phyloP scores from a whole-genome alignment of 1,140 invertebrate genomes.

The Mercenaria mercenaria region DNA sequence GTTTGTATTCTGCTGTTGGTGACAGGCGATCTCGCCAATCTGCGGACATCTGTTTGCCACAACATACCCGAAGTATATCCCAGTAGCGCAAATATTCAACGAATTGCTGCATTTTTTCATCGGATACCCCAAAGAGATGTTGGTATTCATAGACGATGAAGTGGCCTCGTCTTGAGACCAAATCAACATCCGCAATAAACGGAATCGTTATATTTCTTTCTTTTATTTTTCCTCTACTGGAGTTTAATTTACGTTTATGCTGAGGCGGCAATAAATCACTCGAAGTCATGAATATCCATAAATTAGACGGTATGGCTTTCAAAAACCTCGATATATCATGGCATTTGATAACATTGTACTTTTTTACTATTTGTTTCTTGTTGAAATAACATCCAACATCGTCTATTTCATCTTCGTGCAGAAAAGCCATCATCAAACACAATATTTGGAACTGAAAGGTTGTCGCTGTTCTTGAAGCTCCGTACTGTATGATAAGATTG shows the following conservation, averaged over 20 bases:
- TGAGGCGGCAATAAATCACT: background rate
- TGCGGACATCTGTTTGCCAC: background rate
- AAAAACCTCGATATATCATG: background rate
- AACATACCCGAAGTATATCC: background rate
- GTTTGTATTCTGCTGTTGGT: background rate
- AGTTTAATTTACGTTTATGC: background rate
- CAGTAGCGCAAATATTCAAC: background rate
- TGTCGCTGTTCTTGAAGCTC: background rate
- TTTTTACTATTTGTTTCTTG: background rate
- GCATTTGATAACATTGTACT: background rate
- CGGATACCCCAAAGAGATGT: background rate
- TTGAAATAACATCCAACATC: background rate
- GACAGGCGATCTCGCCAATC: background rate
- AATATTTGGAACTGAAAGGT: background rate
- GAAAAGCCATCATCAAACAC: background rate
- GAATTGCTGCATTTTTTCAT: background rate
- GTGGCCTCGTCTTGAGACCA: background rate
- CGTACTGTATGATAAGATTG: background rate
- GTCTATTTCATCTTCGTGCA: background rate
- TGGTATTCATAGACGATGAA: background rate
- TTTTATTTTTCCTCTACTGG: background rate
- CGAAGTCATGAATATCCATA: background rate
- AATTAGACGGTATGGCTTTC: background rate
- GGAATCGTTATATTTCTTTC: background rate
- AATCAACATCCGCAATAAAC: background rate